Conservation (phyloP, 2,113 vertebrate species). For the Oenanthe melanoleuca region DNA sequence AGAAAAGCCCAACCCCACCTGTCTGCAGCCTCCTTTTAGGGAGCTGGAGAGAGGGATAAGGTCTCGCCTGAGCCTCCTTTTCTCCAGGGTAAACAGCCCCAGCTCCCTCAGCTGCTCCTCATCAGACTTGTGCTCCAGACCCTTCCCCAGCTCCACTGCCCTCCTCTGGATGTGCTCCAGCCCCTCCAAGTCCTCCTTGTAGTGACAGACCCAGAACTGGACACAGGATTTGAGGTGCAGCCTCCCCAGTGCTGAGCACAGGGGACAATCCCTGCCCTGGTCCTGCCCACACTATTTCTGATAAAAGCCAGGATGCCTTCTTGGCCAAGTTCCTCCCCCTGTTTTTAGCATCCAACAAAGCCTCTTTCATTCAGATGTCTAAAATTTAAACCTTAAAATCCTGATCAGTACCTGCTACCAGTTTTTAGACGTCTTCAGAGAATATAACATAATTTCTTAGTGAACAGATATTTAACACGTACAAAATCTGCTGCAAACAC, state of each 20-base stretch:
- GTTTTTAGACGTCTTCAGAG: not conserved
- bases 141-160: not conserved
- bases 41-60: rapidly evolving
- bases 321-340: not conserved
- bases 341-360: not conserved
- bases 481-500: not conserved
- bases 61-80: not conserved
- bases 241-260: no score
- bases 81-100: not conserved
- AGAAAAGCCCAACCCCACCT: not conserved
- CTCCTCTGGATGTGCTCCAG: not conserved
- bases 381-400: not conserved
- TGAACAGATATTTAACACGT: not conserved
- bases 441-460: not conserved
- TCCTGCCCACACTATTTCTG: not conserved
- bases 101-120: not conserved
- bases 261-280: not conserved
- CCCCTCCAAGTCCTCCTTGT: not conserved
- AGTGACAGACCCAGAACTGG: not conserved
- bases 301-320: not conserved
- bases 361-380: not conserved
- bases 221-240: not conserved
- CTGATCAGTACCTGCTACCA: not conserved
- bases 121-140: not conserved
- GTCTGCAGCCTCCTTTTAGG: not conserved